Evolutionary conservation across 2,888 invertebrate species (phyloP).

Genomic region (Tinea semifulvella): DNA sequence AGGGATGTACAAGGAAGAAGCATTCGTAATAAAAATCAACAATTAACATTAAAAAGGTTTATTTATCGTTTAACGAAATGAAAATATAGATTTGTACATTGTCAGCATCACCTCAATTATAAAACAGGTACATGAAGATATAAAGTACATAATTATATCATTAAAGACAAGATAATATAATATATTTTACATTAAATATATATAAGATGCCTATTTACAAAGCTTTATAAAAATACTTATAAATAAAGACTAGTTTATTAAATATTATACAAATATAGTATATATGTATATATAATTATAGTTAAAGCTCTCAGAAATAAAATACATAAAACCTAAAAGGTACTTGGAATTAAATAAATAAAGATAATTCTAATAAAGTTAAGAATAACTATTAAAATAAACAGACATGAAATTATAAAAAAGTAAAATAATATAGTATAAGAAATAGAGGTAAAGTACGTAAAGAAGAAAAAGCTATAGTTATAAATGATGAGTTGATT

Average conservation of each 20-base stretch:
- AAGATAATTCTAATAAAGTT: slow-evolving; percentile 33
- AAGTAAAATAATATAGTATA: slow-evolving; percentile 17
- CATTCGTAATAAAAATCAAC: neutral
- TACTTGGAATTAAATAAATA: slow-evolving; percentile 21
- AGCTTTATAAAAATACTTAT: slow-evolving; percentile 27
- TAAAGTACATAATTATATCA: slow-evolving; percentile 14
- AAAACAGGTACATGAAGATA: slow-evolving; percentile 11
- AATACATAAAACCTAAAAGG: slow-evolving; percentile 20
- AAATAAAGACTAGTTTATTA: slow-evolving; percentile 6
- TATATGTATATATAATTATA: slow-evolving; percentile 3
- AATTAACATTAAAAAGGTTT: neutral
- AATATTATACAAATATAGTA: slow-evolving; percentile 1
- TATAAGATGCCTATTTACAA: slow-evolving; percentile 54
- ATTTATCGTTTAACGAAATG: slow-evolving; percentile 10
- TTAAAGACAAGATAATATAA: slow-evolving; percentile 17
- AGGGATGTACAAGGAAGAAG: no score
- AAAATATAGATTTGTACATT: slow-evolving; percentile 29
- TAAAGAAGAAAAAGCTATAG: neutral
- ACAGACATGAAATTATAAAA: slow-evolving; percentile 20
- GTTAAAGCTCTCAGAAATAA: slow-evolving; percentile 11
- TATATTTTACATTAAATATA: slow-evolving; percentile 17
- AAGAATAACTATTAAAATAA: slow-evolving; percentile 27
- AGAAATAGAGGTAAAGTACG: slow-evolving; percentile 25
- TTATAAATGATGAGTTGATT: neutral
- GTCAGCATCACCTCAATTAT: slow-evolving; percentile 28